Conservation (phyloP, 2,888 invertebrate species). For the Ceriagrion tenellum region DNA sequence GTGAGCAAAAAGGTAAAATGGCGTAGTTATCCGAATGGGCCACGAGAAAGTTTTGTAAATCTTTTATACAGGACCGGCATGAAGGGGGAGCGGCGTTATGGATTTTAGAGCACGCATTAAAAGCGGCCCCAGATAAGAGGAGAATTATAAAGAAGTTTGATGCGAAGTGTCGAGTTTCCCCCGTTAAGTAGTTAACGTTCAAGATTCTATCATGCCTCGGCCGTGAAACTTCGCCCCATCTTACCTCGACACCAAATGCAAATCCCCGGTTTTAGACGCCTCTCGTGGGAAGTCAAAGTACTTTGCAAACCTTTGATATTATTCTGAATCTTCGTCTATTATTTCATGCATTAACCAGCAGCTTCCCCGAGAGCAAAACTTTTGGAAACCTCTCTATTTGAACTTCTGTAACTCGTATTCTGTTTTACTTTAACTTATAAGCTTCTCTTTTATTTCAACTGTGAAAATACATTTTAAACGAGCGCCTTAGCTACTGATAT, state of each 20-base stretch:
- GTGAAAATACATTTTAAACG: too few relatives aligned
- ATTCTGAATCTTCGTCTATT: background rate
- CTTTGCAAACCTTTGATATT: background rate
- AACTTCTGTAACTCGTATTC: too few relatives aligned
- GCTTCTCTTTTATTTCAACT: background rate
- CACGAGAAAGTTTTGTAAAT: background rate
- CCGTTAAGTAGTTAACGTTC: background rate
- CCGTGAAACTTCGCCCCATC: background rate
- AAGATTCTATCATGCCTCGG: background rate
- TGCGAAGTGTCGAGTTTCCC: background rate
- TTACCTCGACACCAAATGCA: background rate
- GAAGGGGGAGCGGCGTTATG: background rate
- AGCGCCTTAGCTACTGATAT: background rate
- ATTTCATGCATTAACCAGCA: background rate
- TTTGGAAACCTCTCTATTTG: background rate
- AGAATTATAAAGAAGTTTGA: background rate
- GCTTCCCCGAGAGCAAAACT: background rate
- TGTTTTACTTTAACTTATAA: too few relatives aligned
- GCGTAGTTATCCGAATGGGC: background rate
- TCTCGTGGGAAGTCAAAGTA: background rate
- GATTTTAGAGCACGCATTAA: background rate
- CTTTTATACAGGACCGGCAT: background rate
- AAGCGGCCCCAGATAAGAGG: background rate
- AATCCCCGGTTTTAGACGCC: background rate
- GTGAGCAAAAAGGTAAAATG: too few relatives aligned